Conservation (phyloP, 2,888 invertebrate genomes). For the Cylindroiulus punctatus region DNA sequence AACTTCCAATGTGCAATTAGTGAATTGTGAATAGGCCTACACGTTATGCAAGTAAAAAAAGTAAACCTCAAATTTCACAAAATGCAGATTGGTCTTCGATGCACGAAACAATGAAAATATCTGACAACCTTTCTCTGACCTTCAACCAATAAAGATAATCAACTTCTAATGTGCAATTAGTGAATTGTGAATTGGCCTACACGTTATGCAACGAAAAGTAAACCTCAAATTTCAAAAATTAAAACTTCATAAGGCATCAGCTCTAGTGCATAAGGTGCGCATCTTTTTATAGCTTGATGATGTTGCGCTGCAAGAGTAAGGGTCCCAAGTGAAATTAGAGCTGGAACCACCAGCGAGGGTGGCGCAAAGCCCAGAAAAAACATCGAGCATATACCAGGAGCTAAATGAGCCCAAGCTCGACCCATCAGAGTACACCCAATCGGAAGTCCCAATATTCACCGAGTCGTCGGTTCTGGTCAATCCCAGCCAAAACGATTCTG, state of each 20-base stretch:
- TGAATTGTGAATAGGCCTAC: too few relatives aligned
- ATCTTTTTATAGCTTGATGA: not conserved
- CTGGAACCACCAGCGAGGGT: not conserved
- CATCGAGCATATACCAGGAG: not conserved
- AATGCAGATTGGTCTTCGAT: too few relatives aligned
- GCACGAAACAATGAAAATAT: too few relatives aligned
- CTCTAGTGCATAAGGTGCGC: not conserved
- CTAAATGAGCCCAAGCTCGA: not conserved
- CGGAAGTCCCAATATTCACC: not conserved
- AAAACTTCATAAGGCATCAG: not conserved
- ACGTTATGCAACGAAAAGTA: too few relatives aligned
- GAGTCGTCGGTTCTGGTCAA: not conserved
- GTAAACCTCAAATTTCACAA: too few relatives aligned
- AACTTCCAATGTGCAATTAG: too few relatives aligned
- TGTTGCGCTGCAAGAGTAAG: not conserved
- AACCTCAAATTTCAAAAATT: too few relatives aligned
- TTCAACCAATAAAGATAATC: too few relatives aligned
- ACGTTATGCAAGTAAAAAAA: too few relatives aligned
- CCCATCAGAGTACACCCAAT: not conserved
- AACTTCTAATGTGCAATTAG: too few relatives aligned
- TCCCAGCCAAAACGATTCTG: not conserved
- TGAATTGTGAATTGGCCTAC: too few relatives aligned
- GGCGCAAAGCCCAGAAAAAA: not conserved
- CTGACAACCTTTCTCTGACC: too few relatives aligned
- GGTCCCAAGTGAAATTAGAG: not conserved